Evolutionary conservation across 2,888 invertebrate species (phyloP).

Genomic region (Meiosimyza decipiens): DNA sequence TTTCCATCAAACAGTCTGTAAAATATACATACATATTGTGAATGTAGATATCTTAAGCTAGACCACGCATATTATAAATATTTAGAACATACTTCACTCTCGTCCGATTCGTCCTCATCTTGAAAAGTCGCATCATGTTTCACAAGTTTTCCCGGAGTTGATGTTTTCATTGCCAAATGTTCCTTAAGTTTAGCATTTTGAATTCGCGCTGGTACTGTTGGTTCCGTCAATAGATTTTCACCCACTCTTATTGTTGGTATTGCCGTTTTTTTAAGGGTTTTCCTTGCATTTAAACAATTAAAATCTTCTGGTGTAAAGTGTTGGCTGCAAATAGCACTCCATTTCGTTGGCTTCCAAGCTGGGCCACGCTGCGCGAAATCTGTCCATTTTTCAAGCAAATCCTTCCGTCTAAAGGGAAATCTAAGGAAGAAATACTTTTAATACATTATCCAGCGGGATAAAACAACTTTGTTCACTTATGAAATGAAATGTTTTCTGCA

Average conservation of each 20-base stretch:
- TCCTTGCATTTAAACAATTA: slow-evolving; percentile 57
- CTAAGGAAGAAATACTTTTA: slow-evolving; percentile 45
- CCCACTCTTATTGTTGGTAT: slow-evolving; percentile 49
- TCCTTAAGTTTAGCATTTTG: slow-evolving; percentile 15
- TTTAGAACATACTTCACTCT: slow-evolving; percentile 13
- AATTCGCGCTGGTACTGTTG: not conserved
- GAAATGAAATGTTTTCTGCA: slow-evolving; percentile 63
- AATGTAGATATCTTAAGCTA: too few relatives aligned
- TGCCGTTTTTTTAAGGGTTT: slow-evolving; percentile 61
- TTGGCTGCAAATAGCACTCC: slow-evolving; percentile 65
- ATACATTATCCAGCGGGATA: not conserved
- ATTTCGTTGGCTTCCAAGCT: slow-evolving; percentile 64
- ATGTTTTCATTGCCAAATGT: not conserved
- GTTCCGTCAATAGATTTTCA: not conserved
- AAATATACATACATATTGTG: too few relatives aligned
- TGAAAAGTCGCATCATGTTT: not conserved
- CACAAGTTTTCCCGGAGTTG: slow-evolving; percentile 19
- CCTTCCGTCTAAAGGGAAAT: slow-evolving; percentile 63
- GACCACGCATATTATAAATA: not conserved
- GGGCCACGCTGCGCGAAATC: slow-evolving; percentile 60
- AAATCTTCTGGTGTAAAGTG: slow-evolving; percentile 64
- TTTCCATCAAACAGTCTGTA: too few relatives aligned
- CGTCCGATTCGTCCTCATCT: slow-evolving; percentile 9
- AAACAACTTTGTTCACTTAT: slow-evolving; percentile 55
- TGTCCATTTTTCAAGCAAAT: slow-evolving; percentile 62